Evolutionary conservation across 2,113 vertebrate genomes (phyloP).

Genomic region (Sylvietta virens): DNA sequence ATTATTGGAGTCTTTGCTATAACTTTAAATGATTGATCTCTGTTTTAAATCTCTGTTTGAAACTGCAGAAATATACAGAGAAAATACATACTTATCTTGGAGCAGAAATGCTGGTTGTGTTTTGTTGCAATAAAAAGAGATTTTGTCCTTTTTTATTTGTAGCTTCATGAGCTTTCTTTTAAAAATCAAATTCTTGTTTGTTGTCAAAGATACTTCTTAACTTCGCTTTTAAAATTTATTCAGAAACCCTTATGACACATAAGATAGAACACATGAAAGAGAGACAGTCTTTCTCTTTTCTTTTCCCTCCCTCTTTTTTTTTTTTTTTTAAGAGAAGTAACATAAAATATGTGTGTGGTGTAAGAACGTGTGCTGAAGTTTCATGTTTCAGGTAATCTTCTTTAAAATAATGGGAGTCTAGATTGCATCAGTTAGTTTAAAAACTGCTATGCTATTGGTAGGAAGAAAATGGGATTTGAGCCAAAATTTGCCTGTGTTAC

Average conservation of each 20-base stretch:
- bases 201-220: neutral
- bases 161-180: neutral
- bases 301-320: neutral
- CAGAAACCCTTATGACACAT: neutral
- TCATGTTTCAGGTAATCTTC: slow-evolving; percentile 77
- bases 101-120: neutral
- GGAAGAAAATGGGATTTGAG: slow-evolving; percentile 69
- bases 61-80: neutral
- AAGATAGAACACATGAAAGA: neutral
- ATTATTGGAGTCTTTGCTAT: neutral
- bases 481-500: slow-evolving; percentile 74
- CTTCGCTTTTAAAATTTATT: neutral
- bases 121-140: slow-evolving; percentile 8
- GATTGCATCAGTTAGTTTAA: slow-evolving; percentile 65
- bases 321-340: neutral
- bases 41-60: neutral
- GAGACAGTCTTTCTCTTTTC: neutral
- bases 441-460: slow-evolving; percentile 73
- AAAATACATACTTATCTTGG: neutral
- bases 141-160: neutral
- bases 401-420: slow-evolving; percentile 58
- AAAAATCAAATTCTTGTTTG: neutral
- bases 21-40: neutral
- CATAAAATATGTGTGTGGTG: neutral
- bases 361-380: slow-evolving; percentile 52